A percentile compares a stretch with the other conserved stretches of the same genome.
Evolutionary conservation across 1,140 invertebrate genomes (phyloP).

Genomic region (Lordiphosa mommai): DNA sequence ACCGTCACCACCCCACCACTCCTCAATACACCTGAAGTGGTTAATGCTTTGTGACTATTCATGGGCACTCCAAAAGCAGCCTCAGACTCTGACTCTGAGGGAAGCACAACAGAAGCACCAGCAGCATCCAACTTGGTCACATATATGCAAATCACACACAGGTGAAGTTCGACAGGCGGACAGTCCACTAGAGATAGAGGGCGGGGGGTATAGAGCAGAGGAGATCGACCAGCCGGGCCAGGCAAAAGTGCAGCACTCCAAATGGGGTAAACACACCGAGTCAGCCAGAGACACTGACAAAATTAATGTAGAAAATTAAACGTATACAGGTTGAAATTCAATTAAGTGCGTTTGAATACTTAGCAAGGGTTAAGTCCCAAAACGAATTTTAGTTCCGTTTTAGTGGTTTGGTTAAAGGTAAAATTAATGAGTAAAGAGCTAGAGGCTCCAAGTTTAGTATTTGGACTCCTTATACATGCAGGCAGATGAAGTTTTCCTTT

Average conservation of each 20-base stretch:
- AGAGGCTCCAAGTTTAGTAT: too few species aligned
- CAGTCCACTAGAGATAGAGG: slow-evolving; percentile 2
- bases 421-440: too few species aligned
- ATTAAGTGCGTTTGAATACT: too few species aligned
- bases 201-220: slow-evolving; percentile 7
- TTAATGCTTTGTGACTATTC: slow-evolving; percentile 78
- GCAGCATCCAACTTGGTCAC: slow-evolving; percentile 45
- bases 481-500: too few species aligned
- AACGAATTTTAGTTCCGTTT: too few species aligned
- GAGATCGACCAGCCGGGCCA: slow-evolving; percentile 25
- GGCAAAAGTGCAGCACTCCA: slow-evolving; percentile 73
- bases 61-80: slow-evolving; percentile 66
- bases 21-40: slow-evolving; percentile 60
- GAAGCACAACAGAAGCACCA: slow-evolving; percentile 65
- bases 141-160: slow-evolving; percentile 71
- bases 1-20: slow-evolving; percentile 2
- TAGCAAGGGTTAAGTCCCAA: too few species aligned
- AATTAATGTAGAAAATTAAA: slow-evolving; percentile 1
- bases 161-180: slow-evolving; percentile 63
- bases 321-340: slow-evolving; percentile 15
- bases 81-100: slow-evolving; percentile 28
- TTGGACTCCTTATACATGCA: too few species aligned
- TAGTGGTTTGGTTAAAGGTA: too few species aligned
- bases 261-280: slow-evolving; percentile 59
- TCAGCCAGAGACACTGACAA: slow-evolving; percentile 12